Evolutionary conservation across 1,140 invertebrate genomes (phyloP).

Genomic region (Polyergus mexicanus): DNA sequence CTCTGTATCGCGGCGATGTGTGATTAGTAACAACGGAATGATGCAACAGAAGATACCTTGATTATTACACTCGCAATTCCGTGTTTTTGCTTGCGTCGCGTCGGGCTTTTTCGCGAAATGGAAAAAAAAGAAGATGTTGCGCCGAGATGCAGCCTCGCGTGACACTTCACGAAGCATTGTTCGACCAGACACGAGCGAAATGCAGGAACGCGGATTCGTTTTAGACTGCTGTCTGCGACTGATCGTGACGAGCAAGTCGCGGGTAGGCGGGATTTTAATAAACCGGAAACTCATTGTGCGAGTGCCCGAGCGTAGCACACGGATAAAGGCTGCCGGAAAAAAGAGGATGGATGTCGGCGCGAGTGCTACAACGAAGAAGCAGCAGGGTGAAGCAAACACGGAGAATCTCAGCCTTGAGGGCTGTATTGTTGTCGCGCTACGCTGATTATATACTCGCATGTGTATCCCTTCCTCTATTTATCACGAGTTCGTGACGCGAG

Average conservation of each 20-base stretch:
- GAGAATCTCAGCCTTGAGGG: slow-evolving; percentile 68
- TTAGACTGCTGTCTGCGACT: slow-evolving; percentile 43
- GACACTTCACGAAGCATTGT: slow-evolving; percentile 55
- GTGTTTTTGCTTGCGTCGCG: not conserved
- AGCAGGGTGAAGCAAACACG: slow-evolving; percentile 33
- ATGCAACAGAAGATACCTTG: not conserved
- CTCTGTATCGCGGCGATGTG: too few relatives aligned
- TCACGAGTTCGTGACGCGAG: slow-evolving; percentile 52
- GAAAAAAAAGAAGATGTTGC: slow-evolving; percentile 37
- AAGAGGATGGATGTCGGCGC: slow-evolving; percentile 56
- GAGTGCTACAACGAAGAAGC: slow-evolving; percentile 64
- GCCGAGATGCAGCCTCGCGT: slow-evolving; percentile 32
- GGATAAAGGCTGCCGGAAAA: slow-evolving; percentile 26
- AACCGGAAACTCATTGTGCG: slow-evolving; percentile 76
- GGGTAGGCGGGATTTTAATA: slow-evolving; percentile 72
- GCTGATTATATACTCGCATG: slow-evolving; percentile 77
- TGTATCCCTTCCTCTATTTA: slow-evolving; percentile 56
- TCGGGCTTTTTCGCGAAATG: not conserved
- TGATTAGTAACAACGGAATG: not conserved
- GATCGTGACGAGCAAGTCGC: slow-evolving; percentile 55
- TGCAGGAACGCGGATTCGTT: slow-evolving; percentile 46
- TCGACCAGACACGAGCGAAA: slow-evolving; percentile 28
- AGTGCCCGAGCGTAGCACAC: slow-evolving; percentile 42
- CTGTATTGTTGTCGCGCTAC: slow-evolving; percentile 77
- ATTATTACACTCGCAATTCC: slow-evolving; percentile 17